A percentile compares a stretch with the other conserved stretches of the same genome.
Conservation (phyloP, 2,113 vertebrate species). For the Bubo blakistoni region DNA sequence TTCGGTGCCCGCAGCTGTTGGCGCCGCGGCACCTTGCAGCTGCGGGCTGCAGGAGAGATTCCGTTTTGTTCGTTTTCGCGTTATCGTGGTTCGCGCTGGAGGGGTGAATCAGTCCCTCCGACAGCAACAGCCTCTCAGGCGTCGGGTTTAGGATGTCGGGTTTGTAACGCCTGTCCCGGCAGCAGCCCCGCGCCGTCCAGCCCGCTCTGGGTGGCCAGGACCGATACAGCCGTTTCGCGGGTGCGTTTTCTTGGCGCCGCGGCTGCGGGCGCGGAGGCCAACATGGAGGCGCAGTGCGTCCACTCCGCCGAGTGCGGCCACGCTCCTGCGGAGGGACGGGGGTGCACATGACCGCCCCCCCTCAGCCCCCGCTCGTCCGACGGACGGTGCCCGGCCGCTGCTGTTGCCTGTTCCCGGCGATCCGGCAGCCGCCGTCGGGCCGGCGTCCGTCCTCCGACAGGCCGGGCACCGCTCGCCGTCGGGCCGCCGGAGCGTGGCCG, state of each 20-base stretch:
- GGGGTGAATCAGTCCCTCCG: not conserved
- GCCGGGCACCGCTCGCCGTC: not conserved
- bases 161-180: not conserved
- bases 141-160: not conserved
- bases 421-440: not conserved
- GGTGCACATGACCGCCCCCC: not conserved
- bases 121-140: not conserved
- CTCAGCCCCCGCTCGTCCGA: not conserved
- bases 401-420: not conserved
- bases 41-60: not conserved
- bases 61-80: conserved; percentile 9
- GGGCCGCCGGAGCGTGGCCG: not conserved
- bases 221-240: not conserved
- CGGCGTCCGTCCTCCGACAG: not conserved
- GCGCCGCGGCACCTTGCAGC: not conserved
- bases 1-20: not conserved
- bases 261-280: not conserved
- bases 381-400: not conserved
- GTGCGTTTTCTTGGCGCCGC: not conserved
- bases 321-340: not conserved
- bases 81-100: not conserved
- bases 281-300: not conserved
- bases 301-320: too few species aligned
- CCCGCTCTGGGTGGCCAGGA: not conserved
- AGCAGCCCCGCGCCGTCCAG: not conserved